Base-by-base conservation (phyloP, 2,888 invertebrate species). In the Melanostoma mellinum region DNA sequence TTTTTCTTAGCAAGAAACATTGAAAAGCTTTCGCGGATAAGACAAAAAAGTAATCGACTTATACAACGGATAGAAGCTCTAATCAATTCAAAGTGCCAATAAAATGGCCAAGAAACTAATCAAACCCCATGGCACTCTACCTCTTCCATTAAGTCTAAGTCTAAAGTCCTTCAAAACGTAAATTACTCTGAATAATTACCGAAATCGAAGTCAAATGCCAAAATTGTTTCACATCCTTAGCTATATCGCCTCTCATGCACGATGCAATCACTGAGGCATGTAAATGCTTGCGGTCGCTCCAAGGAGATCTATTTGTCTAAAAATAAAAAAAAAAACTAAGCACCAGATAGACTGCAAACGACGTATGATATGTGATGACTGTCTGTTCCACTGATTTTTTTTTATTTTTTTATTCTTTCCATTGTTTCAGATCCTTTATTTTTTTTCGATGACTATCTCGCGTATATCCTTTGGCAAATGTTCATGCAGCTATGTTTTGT, bases 291-390 rank as follows among this genome's bases (percentile, higher is more conserved):
- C 44, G 74, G 79, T 79, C 79, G 65, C 4, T 50, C 42, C 67
- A 71, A 46, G 58, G 69, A 56, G 38, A 50, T 6, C 40, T 30
- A 10, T 63, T 36, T 38, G 6, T 72, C 20, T 44, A 61, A 61
- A 73, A 73, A 68, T n/a, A 67, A 40, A 63, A 61, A 67, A 56
- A 32, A 63, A 38, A 46, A 48, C 9, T n/a, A 46, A 48, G 35
- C 5, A 10, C 8, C 56, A 52, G 44, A 72, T 30, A 40, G 36
- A 78, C 84, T 79, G 79, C 84, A 84, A 84, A 84, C 69, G 84
- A 84, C 84, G 84, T 74, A 79, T 84, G 84, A 84, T 84, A 84
- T 79, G 79, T 84, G 84, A 84, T 60, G 84, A 75, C 53, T 84
- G 84, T 79, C 79, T 79, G 84, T 84, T 79, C 63, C 44, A 68